Base-by-base conservation (phyloP, 2,888 invertebrate genomes). In the Andrena flavipes region DNA sequence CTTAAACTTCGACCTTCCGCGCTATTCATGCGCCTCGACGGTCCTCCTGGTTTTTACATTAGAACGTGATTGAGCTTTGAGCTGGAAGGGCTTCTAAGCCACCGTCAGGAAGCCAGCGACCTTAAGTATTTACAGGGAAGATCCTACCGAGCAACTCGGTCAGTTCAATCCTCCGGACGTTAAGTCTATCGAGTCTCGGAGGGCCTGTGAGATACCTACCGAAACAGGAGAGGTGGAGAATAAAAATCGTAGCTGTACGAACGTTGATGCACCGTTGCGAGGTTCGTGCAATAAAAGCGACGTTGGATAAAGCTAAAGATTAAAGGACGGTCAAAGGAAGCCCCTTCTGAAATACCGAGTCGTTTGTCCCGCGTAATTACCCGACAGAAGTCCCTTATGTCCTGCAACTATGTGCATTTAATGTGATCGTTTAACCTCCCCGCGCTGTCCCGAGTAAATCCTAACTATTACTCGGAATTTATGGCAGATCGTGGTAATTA, bases 401-500 rank as follows among this genome's bases (percentile, higher is more conserved):
- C 77, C 70, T 5, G 73, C 80, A 77, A 82, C 84, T 83, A 76
- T 68, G 79, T 81, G 81, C 75, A 84, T 86, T 88, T 82, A 80
- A 82, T 78, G 85, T 72, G 86, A 82, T 82, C 86, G 80, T 76
- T 76, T 76, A 79, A 73, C 80, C 76, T 68, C 63, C 42, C 73
- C 67, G 42, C 56, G 62, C 72, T 70, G 69, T 76, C 64, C 49
- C 81, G 73, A 81, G 84, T 85, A 87, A 87, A 85, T 87, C 85
- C 80, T 64, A 87, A 88, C 84, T 88, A 87, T 87, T 90, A 90
- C 89, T 89, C 83, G 77, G 88, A 91, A 92, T 92, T 92, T 91
- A 92, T 91, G 91, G 89, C 87, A 90, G 89, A 90, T 91, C 87
- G 85, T 80, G 89, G 87, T 92, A 92, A 92, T 92, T 91, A 92